Base-by-base conservation (phyloP, 2,113 vertebrate species). In the Rhagologus leucostigma region DNA sequence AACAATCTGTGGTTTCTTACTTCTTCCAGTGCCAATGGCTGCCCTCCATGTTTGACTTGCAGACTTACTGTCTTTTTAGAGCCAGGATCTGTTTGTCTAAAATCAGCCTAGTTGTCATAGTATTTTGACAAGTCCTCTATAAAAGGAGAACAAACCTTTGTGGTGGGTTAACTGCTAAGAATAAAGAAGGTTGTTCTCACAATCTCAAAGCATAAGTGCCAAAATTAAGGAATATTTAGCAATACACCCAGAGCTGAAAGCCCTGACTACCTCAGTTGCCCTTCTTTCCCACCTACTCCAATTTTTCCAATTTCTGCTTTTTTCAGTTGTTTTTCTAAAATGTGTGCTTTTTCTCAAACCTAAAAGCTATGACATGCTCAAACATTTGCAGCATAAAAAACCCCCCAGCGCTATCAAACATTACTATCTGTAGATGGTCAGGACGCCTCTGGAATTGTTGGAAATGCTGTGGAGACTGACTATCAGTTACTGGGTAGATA, bases 1-100 rank as follows among this genome's bases (percentile, higher is more conserved):
- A 98, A 98, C 96, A 98, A 98, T 97, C 96, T 98, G 97, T 96
- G 96, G 97, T 97, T 98, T 97, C 97, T 98, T 95, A 91, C 84
- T 97, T 91, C 82, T 97, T 60, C 82, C 89, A n/a, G 39, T 97
- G 97, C 97, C 98, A 97, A 97, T 97, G 96, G 97, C 98, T 98
- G 97, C 97, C 98, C 98, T 98, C 98, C 97, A 98, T 42, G 15
- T 97, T 96, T 90, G 91, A 95, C 95, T 97, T 95, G 95, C 87
- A 98, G 97, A 97, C 96, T 97, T 94, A 92, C 90, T 94, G 96
- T 95, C 97, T 97, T 96, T 96, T 82, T 56, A 97, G 92, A 98
- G 91, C 92, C 96, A 97, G 94, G 57, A 50, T 97, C 88, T 97
- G 96, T 97, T 98, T 98, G 93, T 89, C 95, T 91, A 96, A 98